These are phyloP conservation scores for Camelus dromedarius DNA, from an alignment of 2,113 vertebrate genomes.

Conservation along the genomic window DNA sequence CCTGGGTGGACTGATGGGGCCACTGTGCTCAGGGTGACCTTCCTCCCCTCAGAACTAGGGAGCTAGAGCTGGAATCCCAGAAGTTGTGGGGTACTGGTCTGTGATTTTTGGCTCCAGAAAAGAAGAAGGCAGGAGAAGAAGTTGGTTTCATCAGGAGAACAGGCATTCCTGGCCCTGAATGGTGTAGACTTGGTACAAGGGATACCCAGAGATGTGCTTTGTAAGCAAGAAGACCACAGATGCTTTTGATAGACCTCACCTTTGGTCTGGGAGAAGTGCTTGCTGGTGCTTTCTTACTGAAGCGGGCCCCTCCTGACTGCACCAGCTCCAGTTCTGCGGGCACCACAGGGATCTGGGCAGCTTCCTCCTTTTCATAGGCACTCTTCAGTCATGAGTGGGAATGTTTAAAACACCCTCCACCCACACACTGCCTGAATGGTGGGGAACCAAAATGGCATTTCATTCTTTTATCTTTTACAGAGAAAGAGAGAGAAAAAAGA, in stretches of 20 bases:
- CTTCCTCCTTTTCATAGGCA: not conserved
- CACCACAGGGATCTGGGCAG: rapidly evolving
- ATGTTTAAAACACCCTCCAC: not conserved
- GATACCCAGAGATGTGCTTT: not conserved
- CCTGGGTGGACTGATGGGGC: rapidly evolving
- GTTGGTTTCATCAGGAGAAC: not conserved
- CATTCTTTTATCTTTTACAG: not conserved
- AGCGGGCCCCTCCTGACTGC: rapidly evolving
- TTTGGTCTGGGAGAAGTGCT: not conserved
- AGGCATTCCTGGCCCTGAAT: not conserved
- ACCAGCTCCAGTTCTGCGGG: not conserved
- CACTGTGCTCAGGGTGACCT: not conserved
- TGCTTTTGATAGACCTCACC: rapidly evolving
- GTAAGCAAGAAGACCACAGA: not conserved
- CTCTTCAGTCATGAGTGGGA: not conserved
- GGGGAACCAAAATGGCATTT: not conserved
- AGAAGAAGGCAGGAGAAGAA: not conserved
- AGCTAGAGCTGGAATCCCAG: not conserved
- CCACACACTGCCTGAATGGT: not conserved
- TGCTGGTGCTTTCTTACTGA: not conserved
- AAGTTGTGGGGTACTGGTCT: not conserved
- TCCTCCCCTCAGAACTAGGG: not conserved
- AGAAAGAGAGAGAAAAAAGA: not conserved
- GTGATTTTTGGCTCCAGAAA: not conserved
- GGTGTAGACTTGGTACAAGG: not conserved